Percentiles rank a stretch among this genome's conserved stretches.
These are phyloP conservation scores for Aquatica leii DNA, from an alignment of 2,888 invertebrate species.

Conservation along the genomic window DNA sequence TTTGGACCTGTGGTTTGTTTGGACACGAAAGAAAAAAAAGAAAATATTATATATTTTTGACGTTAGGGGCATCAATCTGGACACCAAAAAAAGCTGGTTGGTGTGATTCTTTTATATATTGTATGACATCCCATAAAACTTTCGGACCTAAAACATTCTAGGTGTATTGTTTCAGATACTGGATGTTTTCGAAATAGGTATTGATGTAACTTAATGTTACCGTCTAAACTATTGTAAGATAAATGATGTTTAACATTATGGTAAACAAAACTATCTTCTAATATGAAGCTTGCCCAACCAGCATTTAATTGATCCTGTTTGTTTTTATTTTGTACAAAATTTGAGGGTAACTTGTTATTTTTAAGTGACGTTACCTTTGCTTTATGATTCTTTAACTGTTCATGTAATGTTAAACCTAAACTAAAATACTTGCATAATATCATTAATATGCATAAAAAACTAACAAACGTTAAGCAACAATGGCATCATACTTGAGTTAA, in stretches of 20 bases:
- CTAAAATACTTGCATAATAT: slow-evolving; percentile 1
- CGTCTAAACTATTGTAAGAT: too few species aligned
- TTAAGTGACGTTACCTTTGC: not conserved
- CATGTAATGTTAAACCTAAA: not conserved
- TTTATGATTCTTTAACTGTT: not conserved
- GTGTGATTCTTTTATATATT: not conserved
- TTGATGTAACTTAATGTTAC: not conserved
- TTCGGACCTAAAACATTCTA: slow-evolving; percentile 2
- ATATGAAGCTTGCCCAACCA: not conserved
- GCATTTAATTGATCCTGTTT: not conserved
- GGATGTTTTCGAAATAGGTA: not conserved
- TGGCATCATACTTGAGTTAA: too few species aligned
- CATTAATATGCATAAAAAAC: not conserved
- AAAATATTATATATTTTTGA: too few species aligned
- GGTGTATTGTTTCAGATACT: not conserved
- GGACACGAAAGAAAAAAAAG: too few species aligned
- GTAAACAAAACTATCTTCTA: too few species aligned
- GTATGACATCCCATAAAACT: not conserved
- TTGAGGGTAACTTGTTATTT: not conserved
- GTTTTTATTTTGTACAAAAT: not conserved
- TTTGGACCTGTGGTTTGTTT: too few species aligned
- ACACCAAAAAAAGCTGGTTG: not conserved
- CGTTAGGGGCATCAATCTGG: not conserved
- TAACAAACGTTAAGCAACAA: too few species aligned
- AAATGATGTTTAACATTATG: slow-evolving; percentile 1